Base-by-base conservation (phyloP, 2,888 invertebrate species). In the Thereva unica region DNA sequence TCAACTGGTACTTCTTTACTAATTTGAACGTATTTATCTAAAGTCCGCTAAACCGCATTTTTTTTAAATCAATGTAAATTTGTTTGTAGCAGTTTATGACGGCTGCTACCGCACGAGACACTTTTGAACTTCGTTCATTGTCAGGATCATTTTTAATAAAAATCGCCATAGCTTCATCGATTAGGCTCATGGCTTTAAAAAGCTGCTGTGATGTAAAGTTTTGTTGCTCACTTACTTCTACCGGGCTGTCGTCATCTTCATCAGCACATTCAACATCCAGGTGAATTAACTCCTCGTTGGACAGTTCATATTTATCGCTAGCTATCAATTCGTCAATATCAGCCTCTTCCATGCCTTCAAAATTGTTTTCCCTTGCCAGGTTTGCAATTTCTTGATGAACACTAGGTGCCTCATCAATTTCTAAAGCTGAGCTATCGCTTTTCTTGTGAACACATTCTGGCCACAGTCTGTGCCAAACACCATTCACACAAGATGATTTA, bases 381-480 rank as follows among this genome's bases (percentile, higher is more conserved):
- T 67, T 53, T 37, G 65, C 44, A 54, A 68, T n/a, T 65, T 68
- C 61, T 68, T 54, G 59, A 64, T 47, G 23, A 56, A 64, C 45
- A 38, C 35, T 40, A 50, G 45, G 54, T 54, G 55, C 54, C 47
- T 8, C 41, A 64, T 54, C 54, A 61, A 61, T 40, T 61, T 52
- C 52, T 23, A 23, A 2, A 23, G 23, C 23, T 23, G 23, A 23
- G 2, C 1, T 23, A 23, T 23, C 23, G 42, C 10, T 54, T 54
- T 64, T 45, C 52, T 61, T 55, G 49, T 44, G 45, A 63, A 69
- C 54, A 59, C 55, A 66, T 66, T 67, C 69, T 53, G 64, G 59
- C 66, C 66, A 70, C 54, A 67, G 42, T 67, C 54, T 50, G 38
- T 61, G 65, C 65, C 59, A 67, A 64, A 55, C 59, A 49, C 65